Evolutionary conservation across 2,113 vertebrate genomes (phyloP), one percentile per base, ranked within the genome.

Genomic region (Desmodus rotundus): DNA sequence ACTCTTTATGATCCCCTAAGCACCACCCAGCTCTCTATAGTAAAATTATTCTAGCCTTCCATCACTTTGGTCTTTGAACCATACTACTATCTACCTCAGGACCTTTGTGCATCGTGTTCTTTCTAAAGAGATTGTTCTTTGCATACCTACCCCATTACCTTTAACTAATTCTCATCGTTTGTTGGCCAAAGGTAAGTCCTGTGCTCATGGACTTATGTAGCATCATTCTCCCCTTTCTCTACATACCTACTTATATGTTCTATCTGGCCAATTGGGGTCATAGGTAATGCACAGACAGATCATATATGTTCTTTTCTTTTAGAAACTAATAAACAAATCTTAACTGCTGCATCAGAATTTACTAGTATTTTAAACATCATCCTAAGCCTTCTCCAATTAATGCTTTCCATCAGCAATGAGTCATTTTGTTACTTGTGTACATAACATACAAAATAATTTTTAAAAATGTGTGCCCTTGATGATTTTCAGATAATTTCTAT

Each of bases 311-410:
- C 28, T 67, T 43, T 87, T n/a, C n/a, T 87, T 92, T 36, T 41
- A 90, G n/a, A 93, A 87, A 90, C 24, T 91, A 91, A n/a, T 54
- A 28, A 80, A 94, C 16, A 7, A n/a, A 82, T 70, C 20, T 93
- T 41, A 93, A 88, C 28, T 72, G 43, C 31, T 80, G 45, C 33
- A 61, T 84, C n/a, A 91, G 22, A 93, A 84, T 73, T 73, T 93
- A 67, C 28, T 38, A 87, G 58, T 90, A 84, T 83, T 93, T 91
- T 87, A 45, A 72, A 45, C 8, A 73, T 24, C 13, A 86, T 43
- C n/a, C n/a, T 82, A 77, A 93, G 67, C 16, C 86, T 88, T 84
- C 45, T 65, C 38, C 41, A 85, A 74, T 83, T 68, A 52, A 80
- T 93, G 31, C 28, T 85, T 89, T 94, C 20, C 13, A 26, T 96